phyloP scores from a whole-genome alignment of 2,888 invertebrate genomes.

The Xestia rhomboidea region DNA sequence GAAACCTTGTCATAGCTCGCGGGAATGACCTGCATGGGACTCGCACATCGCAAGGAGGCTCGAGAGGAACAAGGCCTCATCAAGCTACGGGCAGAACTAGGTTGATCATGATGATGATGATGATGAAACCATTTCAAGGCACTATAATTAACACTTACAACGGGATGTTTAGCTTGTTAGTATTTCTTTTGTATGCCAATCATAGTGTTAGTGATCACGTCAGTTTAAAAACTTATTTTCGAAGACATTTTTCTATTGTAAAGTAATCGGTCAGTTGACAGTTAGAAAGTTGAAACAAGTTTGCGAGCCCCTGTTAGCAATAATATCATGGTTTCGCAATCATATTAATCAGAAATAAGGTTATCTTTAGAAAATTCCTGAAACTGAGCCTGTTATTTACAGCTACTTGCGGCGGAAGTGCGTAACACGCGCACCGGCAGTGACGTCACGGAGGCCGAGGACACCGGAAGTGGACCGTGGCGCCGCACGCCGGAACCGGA shows the following conservation, averaged over 20 bases:
- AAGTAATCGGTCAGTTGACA: not conserved
- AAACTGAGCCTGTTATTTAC: conserved; percentile 67
- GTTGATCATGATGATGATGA: not conserved
- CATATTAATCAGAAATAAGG: conserved; percentile 14
- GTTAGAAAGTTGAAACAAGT: not conserved
- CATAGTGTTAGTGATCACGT: not conserved
- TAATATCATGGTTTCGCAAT: no score
- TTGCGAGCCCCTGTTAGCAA: not conserved
- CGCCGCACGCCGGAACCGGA: conserved; percentile 86
- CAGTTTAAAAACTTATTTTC: no score
- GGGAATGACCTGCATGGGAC: not conserved
- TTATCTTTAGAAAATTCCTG: conserved; percentile 53
- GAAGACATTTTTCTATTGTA: not conserved
- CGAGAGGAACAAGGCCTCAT: not conserved
- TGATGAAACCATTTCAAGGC: not conserved
- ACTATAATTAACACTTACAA: no score
- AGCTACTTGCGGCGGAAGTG: conserved; percentile 81
- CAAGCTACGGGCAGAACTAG: not conserved
- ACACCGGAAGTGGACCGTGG: conserved; percentile 85
- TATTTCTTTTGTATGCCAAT: no score
- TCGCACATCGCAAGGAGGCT: not conserved
- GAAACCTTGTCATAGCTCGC: not conserved
- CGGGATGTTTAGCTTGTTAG: no score
- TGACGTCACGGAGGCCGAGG: conserved; percentile 84
- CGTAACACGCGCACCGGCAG: conserved; percentile 83